A percentile compares a stretch with the other conserved stretches of the same genome.
Evolutionary conservation across 1,140 invertebrate genomes (phyloP).

Genomic region (Odontomachus brunneus): DNA sequence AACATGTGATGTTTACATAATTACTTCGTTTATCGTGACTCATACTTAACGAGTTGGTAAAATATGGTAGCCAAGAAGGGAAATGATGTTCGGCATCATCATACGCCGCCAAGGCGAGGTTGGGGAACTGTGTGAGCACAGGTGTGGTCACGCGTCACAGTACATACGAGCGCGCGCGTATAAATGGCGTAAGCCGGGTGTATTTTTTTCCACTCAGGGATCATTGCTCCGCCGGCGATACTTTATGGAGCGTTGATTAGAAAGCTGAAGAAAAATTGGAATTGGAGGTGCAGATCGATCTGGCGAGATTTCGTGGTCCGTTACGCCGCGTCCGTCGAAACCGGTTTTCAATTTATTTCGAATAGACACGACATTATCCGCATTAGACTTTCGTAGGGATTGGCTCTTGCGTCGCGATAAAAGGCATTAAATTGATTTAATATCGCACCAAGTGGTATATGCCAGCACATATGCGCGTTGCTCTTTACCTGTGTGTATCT

Average conservation of each 20-base stretch:
- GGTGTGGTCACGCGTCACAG: conserved; percentile 47
- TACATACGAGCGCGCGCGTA: background rate
- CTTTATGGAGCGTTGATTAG: conserved; percentile 4
- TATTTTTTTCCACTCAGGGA: conserved; percentile 13
- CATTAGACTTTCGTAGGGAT: conserved; percentile 47
- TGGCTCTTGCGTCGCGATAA: conserved; percentile 41
- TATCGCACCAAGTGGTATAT: conserved; percentile 13
- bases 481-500: conserved; percentile 26
- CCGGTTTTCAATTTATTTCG: conserved; percentile 60
- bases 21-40: background rate
- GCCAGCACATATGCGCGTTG: background rate
- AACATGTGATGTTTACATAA: background rate
- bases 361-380: conserved; percentile 49
- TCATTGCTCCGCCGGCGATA: background rate
- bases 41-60: conserved; percentile 1
- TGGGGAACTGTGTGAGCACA: conserved; percentile 49
- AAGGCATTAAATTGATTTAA: conserved; percentile 61
- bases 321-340: conserved; percentile 15
- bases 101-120: background rate
- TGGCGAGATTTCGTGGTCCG: conserved; percentile 11
- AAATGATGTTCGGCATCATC: conserved; percentile 28
- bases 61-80: background rate
- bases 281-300: conserved; percentile 8
- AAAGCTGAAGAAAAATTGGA: background rate
- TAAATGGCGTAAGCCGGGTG: conserved; percentile 1